Percentiles rank a stretch among this genome's conserved stretches.
These are phyloP conservation scores for Felis chaus DNA, from an alignment of 2,113 vertebrate species.

Conservation along the genomic window DNA sequence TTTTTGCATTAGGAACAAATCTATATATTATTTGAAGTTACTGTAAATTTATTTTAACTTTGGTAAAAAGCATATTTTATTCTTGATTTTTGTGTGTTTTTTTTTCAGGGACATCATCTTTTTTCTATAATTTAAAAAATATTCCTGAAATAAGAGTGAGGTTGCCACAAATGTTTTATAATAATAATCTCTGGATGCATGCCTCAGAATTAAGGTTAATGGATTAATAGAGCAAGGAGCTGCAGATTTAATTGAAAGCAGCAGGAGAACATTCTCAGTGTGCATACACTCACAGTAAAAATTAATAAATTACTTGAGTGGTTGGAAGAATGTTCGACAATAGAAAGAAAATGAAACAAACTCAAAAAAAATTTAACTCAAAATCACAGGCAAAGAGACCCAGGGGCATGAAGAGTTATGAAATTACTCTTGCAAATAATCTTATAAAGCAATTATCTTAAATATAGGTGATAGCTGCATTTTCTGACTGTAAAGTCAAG, in stretches of 20 bases:
- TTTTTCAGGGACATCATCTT: neutral
- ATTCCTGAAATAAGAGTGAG: constrained; percentile 41
- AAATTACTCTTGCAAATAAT: constrained; percentile 15
- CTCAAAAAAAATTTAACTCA: neutral
- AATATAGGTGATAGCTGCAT: neutral
- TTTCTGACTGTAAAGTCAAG: neutral
- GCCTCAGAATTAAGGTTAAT: constrained; percentile 71
- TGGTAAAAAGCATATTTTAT: neutral
- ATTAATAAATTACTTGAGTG: constrained; percentile 55
- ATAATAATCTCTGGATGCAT: constrained; percentile 61
- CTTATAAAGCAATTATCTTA: neutral
- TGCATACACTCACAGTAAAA: constrained; percentile 63
- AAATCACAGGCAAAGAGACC: constrained; percentile 3
- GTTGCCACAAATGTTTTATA: constrained; percentile 57
- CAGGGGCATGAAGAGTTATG: neutral
- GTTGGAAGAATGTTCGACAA: constrained; percentile 38
- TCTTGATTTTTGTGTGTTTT: neutral
- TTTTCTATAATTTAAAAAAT: constrained; percentile 56
- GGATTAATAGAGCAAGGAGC: constrained; percentile 50
- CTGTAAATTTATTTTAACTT: constrained; percentile 22
- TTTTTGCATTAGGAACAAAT: neutral
- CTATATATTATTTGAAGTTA: neutral
- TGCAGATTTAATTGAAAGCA: constrained; percentile 70
- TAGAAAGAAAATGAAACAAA: constrained; percentile 40
- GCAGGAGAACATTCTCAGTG: constrained; percentile 47